phyloP scores from a whole-genome alignment of 2,113 vertebrate species.

The Lanius ludovicianus region DNA sequence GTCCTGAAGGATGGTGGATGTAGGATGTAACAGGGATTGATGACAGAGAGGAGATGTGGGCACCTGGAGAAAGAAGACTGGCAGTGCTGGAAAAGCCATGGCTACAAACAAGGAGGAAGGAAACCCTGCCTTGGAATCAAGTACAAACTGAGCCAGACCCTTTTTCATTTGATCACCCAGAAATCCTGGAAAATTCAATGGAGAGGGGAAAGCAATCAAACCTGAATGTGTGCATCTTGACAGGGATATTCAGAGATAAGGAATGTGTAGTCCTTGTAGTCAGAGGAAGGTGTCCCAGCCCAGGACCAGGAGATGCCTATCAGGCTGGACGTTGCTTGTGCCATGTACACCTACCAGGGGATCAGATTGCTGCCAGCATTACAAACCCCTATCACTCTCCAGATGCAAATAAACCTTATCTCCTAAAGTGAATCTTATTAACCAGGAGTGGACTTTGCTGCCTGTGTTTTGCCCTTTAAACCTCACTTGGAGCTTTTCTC shows the following conservation, averaged over 20 bases:
- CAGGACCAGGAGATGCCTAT: not conserved
- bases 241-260: not conserved
- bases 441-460: constrained; percentile 28
- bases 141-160: not conserved
- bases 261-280: constrained; percentile 24
- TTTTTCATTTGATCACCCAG: not conserved
- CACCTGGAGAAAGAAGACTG: not conserved
- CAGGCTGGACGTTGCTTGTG: not conserved
- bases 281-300: not conserved
- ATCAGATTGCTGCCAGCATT: not conserved
- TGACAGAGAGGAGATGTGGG: not conserved
- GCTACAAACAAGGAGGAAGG: not conserved
- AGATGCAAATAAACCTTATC: not conserved
- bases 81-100: not conserved
- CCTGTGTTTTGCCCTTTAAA: not conserved
- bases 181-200: not conserved
- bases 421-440: not conserved
- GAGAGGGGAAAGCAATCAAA: not conserved
- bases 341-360: not conserved
- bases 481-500: not conserved
- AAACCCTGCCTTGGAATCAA: not conserved
- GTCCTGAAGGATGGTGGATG: not conserved
- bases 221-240: not conserved
- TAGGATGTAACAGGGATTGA: accelerated
- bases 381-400: not conserved